Evolutionary conservation across 2,797 vertebrate genomes (phyloP).

Genomic region (Sebastes minor): DNA sequence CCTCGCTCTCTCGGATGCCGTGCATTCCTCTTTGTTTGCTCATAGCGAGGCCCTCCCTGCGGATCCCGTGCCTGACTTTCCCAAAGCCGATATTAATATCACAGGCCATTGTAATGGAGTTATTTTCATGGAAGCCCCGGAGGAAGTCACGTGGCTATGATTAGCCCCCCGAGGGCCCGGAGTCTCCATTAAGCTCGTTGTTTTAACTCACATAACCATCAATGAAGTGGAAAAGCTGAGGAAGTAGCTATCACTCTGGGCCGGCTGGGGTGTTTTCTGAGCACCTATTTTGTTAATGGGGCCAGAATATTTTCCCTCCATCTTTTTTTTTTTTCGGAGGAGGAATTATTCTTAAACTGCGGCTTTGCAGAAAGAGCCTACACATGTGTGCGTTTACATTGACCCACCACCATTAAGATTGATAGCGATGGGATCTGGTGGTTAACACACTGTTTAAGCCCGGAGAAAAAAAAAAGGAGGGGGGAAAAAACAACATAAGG

Average conservation of each 20-base stretch:
- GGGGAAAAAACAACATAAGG: conserved; percentile 68
- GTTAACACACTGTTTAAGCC: conserved; percentile 82
- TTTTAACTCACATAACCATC: conserved; percentile 94
- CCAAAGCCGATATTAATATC: conserved; percentile 99
- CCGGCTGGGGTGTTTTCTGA: conserved; percentile 82
- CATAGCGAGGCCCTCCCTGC: conserved; percentile 88
- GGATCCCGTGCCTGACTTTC: conserved; percentile 90
- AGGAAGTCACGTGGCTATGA: conserved; percentile 99
- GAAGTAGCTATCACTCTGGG: conserved; percentile 89
- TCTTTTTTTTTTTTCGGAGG: conserved; percentile 39
- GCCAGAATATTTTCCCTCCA: conserved; percentile 80
- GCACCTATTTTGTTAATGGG: conserved; percentile 89
- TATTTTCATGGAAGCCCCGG: conserved; percentile 97
- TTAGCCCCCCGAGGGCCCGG: conserved; percentile 88
- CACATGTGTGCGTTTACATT: conserved; percentile 81
- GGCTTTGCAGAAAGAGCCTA: conserved; percentile 79
- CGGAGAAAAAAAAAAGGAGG: conserved; percentile 52
- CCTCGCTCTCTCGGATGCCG: conserved; percentile 81
- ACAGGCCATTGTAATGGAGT: conserved; percentile 97
- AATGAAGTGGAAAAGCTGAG: conserved; percentile 95
- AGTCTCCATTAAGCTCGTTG: conserved; percentile 94
- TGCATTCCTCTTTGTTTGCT: conserved; percentile 92
- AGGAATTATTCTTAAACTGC: conserved; percentile 73
- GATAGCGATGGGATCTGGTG: conserved; percentile 83
- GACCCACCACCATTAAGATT: conserved; percentile 80